These are phyloP conservation scores for Danio aesculapii DNA, from an alignment of 2,797 vertebrate species.

Conservation along the genomic window DNA sequence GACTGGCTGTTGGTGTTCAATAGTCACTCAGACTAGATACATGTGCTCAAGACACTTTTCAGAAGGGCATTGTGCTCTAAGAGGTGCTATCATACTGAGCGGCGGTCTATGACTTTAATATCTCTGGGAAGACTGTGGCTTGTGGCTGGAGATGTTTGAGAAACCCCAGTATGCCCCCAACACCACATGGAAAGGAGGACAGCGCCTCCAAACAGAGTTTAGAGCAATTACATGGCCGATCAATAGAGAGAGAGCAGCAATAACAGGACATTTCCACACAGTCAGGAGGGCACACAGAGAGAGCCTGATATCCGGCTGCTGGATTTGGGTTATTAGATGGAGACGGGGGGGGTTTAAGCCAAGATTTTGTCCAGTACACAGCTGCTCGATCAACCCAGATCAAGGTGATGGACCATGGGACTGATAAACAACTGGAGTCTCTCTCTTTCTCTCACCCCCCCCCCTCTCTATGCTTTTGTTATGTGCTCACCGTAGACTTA, in stretches of 20 bases:
- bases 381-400: conserved; percentile 60
- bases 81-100: conserved; percentile 47
- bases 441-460: too few relatives aligned
- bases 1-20: background rate
- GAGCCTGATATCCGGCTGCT: conserved; percentile 37
- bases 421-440: conserved; percentile 57
- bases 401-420: conserved; percentile 61
- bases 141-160: conserved; percentile 33
- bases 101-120: conserved; percentile 42
- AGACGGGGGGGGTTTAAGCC: conserved; percentile 40
- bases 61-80: conserved; percentile 55
- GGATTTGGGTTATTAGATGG: conserved; percentile 38
- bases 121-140: conserved; percentile 27
- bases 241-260: conserved; percentile 49
- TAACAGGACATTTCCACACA: conserved; percentile 52
- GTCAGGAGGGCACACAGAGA: conserved; percentile 31
- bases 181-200: conserved; percentile 53
- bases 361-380: conserved; percentile 50
- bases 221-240: conserved; percentile 62
- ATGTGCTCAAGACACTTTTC: conserved; percentile 8
- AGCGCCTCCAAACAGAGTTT: conserved; percentile 53
- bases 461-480: background rate
- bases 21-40: conserved; percentile 10
- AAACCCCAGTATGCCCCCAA: conserved; percentile 49
- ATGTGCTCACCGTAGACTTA: conserved; percentile 15